Evolutionary conservation across 2,797 vertebrate genomes (phyloP), one percentile per base, ranked within the genome.

Genomic region (Phylloscopus collybita): DNA sequence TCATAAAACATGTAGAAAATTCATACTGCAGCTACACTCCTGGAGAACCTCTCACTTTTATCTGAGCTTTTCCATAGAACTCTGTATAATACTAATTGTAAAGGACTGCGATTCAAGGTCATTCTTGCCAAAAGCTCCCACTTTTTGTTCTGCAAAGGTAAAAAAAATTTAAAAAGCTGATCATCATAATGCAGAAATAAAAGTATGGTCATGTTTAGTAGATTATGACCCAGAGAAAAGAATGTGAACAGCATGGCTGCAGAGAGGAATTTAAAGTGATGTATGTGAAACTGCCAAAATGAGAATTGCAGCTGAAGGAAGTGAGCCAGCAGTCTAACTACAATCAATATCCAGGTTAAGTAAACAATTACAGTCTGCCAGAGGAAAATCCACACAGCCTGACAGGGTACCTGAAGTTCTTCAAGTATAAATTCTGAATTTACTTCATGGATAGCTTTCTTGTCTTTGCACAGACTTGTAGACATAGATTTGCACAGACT

Each of bases 321-420:
- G 44, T 11, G 12, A 93, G 91, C 90, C 86, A 93, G 73, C 67
- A 85, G 70, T 57, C 69, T 72, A 91, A 83, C 75, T 76, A 19
- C 74, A 92, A 91, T 96, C 93, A 89, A 96, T 97, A 97, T 54
- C 50, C 79, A 90, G 88, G 73, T 90, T 97, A 92, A 95, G 65
- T 78, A 92, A 96, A 96, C 86, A 94, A 86, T 93, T 95, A 80
- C 53, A 82, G 54, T 86, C 80, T 86, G 84, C 74, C 6, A 29
- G 73, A 83, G 88, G 80, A 80, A 86, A 88, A 91, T 95, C 80
- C 69, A 44, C 85, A 22, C 56, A 60, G 20, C 78, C 78, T 96
- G 88, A 74, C 64, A 81, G 71, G 71, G 80, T 67, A 94, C 90
- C 74, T 51, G 49, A 61, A 85, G 38, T 4, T 84, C 65, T 82